Evolutionary conservation across 2,797 vertebrate genomes (phyloP).

Genomic region (Tragopan temminckii): DNA sequence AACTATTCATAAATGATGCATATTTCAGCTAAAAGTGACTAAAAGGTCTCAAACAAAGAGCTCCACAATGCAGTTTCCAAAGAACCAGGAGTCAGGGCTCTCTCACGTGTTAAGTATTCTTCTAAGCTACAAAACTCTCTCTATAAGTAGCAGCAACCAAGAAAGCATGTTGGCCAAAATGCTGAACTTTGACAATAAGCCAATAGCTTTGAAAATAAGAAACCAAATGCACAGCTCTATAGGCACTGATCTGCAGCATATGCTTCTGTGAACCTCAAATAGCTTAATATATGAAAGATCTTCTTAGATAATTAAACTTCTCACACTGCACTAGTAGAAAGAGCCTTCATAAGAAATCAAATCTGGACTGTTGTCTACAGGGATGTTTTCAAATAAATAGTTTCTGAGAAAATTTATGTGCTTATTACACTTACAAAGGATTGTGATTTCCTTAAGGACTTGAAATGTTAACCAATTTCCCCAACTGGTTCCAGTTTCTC

Average conservation of each 20-base stretch:
- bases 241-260: background rate
- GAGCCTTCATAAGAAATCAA: conserved; percentile 7
- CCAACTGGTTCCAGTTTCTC: background rate
- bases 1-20: conserved; percentile 7
- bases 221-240: background rate
- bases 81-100: background rate
- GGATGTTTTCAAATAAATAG: conserved; percentile 8
- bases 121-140: background rate
- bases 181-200: background rate
- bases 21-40: conserved; percentile 13
- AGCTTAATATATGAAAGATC: background rate
- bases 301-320: conserved; percentile 34
- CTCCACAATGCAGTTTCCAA: background rate
- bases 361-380: background rate
- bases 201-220: background rate
- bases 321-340: background rate
- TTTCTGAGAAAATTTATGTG: conserved; percentile 11
- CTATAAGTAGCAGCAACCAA: background rate
- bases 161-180: background rate
- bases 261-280: background rate
- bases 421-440: conserved; percentile 24
- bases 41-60: background rate
- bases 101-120: background rate
- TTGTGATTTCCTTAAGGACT: conserved; percentile 26
- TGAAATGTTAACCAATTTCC: background rate